Evolutionary conservation across 2,888 invertebrate genomes (phyloP).

Genomic region (Chaetoderma sp.): DNA sequence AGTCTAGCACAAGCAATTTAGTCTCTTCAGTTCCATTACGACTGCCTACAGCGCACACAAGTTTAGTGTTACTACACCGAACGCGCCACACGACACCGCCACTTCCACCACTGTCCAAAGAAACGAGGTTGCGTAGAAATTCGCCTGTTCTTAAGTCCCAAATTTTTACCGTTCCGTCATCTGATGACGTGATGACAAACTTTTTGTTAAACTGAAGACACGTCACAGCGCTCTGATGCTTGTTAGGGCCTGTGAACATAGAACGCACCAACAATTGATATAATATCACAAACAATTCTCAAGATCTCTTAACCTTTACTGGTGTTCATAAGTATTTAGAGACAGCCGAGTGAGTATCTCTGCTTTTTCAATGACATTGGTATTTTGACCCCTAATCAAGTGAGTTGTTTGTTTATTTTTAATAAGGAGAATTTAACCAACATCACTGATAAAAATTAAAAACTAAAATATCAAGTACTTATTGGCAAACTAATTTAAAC

Average conservation of each 20-base stretch:
- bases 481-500: too few relatives aligned
- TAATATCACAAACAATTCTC: neutral
- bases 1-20: constrained; percentile 95
- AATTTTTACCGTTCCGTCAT: constrained; percentile 98
- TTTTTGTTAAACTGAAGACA: constrained; percentile 94
- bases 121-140: constrained; percentile 95
- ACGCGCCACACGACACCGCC: constrained; percentile 99
- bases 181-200: constrained; percentile 98
- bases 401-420: too few relatives aligned
- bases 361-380: too few relatives aligned
- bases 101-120: constrained; percentile 92
- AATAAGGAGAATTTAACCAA: too few relatives aligned
- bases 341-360: too few relatives aligned
- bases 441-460: too few relatives aligned
- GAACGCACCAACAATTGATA: too few relatives aligned
- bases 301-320: too few relatives aligned
- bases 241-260: constrained; percentile 86
- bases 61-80: constrained; percentile 91
- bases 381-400: too few relatives aligned
- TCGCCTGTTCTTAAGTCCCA: constrained; percentile 97
- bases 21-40: constrained; percentile 99
- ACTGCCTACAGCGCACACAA: constrained; percentile 98
- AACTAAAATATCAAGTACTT: too few relatives aligned
- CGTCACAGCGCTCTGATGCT: constrained; percentile 98
- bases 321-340: too few relatives aligned